These are phyloP conservation scores for Battus philenor DNA, from an alignment of 1,140 invertebrate species.

Conservation along the genomic window DNA sequence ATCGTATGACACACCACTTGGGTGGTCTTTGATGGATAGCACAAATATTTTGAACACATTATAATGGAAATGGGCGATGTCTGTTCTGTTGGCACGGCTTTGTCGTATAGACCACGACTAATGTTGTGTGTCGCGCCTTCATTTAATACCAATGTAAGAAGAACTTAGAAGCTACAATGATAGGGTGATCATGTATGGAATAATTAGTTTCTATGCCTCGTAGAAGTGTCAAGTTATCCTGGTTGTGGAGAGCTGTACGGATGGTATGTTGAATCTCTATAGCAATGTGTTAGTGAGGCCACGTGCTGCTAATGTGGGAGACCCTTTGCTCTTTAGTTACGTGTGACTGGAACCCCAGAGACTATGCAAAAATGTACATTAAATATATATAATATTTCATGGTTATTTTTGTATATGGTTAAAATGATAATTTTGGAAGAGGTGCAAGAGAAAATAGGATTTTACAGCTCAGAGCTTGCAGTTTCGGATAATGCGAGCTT, in stretches of 20 bases:
- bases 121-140: slow-evolving; percentile 37
- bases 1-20: slow-evolving; percentile 58
- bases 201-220: slow-evolving; percentile 12
- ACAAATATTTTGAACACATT: slow-evolving; percentile 67
- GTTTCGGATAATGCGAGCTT: too few relatives aligned
- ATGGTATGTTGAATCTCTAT: slow-evolving; percentile 44
- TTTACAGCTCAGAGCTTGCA: too few relatives aligned
- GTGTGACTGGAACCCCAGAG: slow-evolving; percentile 22
- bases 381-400: too few relatives aligned
- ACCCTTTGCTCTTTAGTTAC: slow-evolving; percentile 33
- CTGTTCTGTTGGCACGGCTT: slow-evolving; percentile 39
- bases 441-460: too few relatives aligned
- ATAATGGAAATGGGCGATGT: slow-evolving; percentile 64
- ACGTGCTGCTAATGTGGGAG: slow-evolving; percentile 22
- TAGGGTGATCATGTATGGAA: neutral
- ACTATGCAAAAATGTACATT: slow-evolving; percentile 24
- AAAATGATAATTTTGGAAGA: too few relatives aligned
- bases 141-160: slow-evolving; percentile 7
- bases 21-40: slow-evolving; percentile 64
- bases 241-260: slow-evolving; percentile 27
- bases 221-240: slow-evolving; percentile 24
- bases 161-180: neutral
- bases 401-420: too few relatives aligned
- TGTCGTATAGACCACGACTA: slow-evolving; percentile 58
- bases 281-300: slow-evolving; percentile 42